Conservation (phyloP, 1,140 invertebrate genomes). For the Aplysia californica region DNA sequence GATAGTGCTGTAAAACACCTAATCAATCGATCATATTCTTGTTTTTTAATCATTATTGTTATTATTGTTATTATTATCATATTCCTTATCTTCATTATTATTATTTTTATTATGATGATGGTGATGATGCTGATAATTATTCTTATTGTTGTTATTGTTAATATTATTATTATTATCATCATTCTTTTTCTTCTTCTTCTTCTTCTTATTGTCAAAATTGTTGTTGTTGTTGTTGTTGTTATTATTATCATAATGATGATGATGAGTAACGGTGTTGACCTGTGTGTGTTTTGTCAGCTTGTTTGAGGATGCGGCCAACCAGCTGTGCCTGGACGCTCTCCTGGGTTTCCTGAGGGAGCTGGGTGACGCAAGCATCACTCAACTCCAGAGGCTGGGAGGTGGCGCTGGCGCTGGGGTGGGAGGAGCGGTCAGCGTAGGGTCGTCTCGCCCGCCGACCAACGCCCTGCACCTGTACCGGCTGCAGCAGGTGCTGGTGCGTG, state of each 20-base stretch:
- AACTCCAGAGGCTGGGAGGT: constrained; percentile 68
- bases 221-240: constrained; percentile 1
- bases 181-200: too few relatives aligned
- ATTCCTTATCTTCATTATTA: too few relatives aligned
- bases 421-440: constrained; percentile 29
- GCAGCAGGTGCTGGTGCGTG: constrained; percentile 84
- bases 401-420: constrained; percentile 18
- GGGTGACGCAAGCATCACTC: constrained; percentile 83
- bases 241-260: too few relatives aligned
- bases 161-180: too few relatives aligned
- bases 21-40: not conserved
- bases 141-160: too few relatives aligned
- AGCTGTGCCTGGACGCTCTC: constrained; percentile 86
- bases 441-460: constrained; percentile 57
- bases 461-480: constrained; percentile 81
- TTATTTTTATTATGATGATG: too few relatives aligned
- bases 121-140: too few relatives aligned
- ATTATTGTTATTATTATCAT: too few relatives aligned
- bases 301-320: constrained; percentile 84
- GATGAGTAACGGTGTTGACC: too few relatives aligned
- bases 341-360: constrained; percentile 83
- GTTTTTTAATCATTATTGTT: too few relatives aligned
- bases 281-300: constrained; percentile 59
- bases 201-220: too few relatives aligned
- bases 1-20: too few relatives aligned